Evolutionary conservation across 2,113 vertebrate genomes (phyloP).

Genomic region (Lates calcarifer): DNA sequence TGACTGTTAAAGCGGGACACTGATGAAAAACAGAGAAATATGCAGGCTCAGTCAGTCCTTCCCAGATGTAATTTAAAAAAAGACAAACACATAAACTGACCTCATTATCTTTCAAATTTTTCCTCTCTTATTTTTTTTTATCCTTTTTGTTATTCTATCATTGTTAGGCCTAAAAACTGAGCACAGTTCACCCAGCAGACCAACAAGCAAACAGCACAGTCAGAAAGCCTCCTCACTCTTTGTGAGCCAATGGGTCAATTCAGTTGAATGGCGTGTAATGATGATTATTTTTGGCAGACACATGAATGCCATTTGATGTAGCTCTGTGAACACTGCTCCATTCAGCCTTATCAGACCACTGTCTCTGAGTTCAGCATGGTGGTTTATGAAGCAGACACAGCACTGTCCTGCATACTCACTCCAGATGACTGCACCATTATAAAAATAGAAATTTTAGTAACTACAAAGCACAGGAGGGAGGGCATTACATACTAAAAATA

Average conservation of each 20-base stretch:
- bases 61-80: not conserved
- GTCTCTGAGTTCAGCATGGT: constrained; percentile 4
- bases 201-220: constrained; percentile 44
- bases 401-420: constrained; percentile 12
- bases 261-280: constrained; percentile 46
- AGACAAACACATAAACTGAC: constrained; percentile 9
- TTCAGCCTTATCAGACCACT: constrained; percentile 19
- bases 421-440: constrained; percentile 29
- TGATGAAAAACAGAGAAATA: constrained; percentile 29
- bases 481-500: constrained; percentile 17
- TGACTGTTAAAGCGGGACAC: constrained; percentile 54
- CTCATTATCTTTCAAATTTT: not conserved
- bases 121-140: not conserved
- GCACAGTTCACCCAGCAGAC: not conserved
- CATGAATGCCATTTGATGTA: constrained; percentile 55
- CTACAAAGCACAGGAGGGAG: constrained; percentile 18
- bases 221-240: constrained; percentile 19
- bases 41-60: constrained; percentile 19
- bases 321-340: constrained; percentile 26
- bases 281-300: constrained; percentile 56
- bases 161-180: constrained; percentile 6
- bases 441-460: constrained; percentile 22
- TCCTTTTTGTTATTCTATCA: not conserved
- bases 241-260: constrained; percentile 7
- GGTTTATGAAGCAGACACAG: constrained; percentile 25